phyloP scores from a whole-genome alignment of 2,888 invertebrate genomes.

The Dione juno region DNA sequence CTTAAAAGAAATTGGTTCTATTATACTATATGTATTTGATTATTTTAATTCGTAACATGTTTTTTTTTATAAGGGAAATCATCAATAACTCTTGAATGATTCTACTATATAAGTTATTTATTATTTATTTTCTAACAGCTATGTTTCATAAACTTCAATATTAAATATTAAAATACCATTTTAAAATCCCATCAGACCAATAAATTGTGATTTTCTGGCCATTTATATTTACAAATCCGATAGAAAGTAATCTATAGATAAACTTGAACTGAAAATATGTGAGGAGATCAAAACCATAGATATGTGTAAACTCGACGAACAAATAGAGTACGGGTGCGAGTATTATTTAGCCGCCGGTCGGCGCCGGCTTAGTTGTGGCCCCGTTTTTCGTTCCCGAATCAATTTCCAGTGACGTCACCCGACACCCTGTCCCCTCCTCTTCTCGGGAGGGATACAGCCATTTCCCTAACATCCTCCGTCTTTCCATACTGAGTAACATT shows the following conservation, averaged over 20 bases:
- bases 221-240: slow-evolving; percentile 16
- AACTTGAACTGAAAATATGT: slow-evolving; percentile 31
- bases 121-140: too few relatives aligned
- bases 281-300: slow-evolving; percentile 26
- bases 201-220: slow-evolving; percentile 11
- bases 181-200: slow-evolving; percentile 5
- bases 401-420: slow-evolving; percentile 78
- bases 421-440: slow-evolving; percentile 53
- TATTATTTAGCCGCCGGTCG: slow-evolving; percentile 40
- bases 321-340: slow-evolving; percentile 10
- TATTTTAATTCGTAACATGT: background rate
- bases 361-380: slow-evolving; percentile 73
- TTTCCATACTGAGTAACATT: slow-evolving; percentile 52
- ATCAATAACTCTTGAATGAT: too few relatives aligned
- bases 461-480: slow-evolving; percentile 67
- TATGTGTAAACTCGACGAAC: slow-evolving; percentile 24
- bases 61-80: too few relatives aligned
- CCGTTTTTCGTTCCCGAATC: slow-evolving; percentile 78
- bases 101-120: too few relatives aligned
- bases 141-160: background rate
- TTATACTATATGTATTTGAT: background rate
- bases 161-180: background rate
- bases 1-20: background rate
- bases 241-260: slow-evolving; percentile 25
- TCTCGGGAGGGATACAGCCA: slow-evolving; percentile 64